These are phyloP conservation scores for Philonicus albiceps DNA, from an alignment of 2,888 invertebrate species.

Conservation along the genomic window DNA sequence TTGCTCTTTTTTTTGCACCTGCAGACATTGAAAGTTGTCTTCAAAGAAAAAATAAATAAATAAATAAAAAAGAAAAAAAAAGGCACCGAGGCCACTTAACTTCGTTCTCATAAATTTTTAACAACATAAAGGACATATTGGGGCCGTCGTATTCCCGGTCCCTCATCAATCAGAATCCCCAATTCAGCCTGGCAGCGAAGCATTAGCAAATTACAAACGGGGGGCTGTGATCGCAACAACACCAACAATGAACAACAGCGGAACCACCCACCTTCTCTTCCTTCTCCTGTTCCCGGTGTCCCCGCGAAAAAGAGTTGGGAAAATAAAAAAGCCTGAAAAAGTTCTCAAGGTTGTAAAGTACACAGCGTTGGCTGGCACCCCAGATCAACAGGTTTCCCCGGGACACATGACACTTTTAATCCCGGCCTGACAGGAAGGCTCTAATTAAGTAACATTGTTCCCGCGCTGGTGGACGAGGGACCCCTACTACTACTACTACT, in stretches of 20 bases:
- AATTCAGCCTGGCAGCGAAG: slow-evolving; percentile 8
- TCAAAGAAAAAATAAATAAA: not conserved
- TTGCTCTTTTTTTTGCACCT: not conserved
- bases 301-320: not conserved
- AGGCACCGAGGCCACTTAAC: not conserved
- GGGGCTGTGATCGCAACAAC: not conserved
- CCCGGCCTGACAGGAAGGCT: not conserved
- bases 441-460: slow-evolving; percentile 18
- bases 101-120: not conserved
- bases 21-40: not conserved
- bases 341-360: not conserved
- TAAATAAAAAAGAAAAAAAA: too few species aligned
- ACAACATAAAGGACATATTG: not conserved
- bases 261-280: not conserved
- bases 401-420: not conserved
- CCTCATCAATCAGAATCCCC: slow-evolving; percentile 17
- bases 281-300: not conserved
- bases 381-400: slow-evolving; percentile 21
- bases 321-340: not conserved
- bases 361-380: not conserved
- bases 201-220: slow-evolving; percentile 31
- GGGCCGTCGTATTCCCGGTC: not conserved
- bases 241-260: not conserved
- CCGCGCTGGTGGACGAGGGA: not conserved
- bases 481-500: too few species aligned